A percentile compares a stretch with the other conserved stretches of the same genome.
These are phyloP conservation scores for Ciconia stormi DNA, from an alignment of 2,113 vertebrate species.

Conservation along the genomic window DNA sequence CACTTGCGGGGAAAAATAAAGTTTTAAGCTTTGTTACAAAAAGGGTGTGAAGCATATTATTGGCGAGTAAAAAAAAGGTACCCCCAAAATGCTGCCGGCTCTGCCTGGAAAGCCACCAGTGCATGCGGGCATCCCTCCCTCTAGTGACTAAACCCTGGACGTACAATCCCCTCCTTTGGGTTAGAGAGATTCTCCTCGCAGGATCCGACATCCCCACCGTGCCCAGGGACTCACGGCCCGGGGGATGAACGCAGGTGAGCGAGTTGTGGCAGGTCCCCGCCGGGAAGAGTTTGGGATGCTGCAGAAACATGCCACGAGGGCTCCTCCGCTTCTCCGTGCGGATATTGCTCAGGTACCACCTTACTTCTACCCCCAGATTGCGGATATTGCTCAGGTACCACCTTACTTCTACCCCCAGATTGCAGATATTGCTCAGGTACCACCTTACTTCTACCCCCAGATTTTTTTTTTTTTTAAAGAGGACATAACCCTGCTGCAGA, in stretches of 20 bases:
- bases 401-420: no score
- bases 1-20: no score
- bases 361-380: background rate
- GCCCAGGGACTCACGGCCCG: background rate
- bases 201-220: background rate
- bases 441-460: no score
- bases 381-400: no score
- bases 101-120: background rate
- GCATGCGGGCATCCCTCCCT: background rate
- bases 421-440: no score
- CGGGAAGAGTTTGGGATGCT: background rate
- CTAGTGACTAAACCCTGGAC: background rate
- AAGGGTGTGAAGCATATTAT: background rate
- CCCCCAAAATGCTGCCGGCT: background rate
- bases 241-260: rapidly evolving
- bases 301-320: background rate
- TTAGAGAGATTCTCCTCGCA: background rate
- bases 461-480: background rate
- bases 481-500: no score
- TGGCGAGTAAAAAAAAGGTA: background rate
- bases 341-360: background rate
- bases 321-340: background rate
- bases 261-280: background rate
- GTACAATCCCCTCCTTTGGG: background rate
- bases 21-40: background rate